Percentiles rank a stretch among this genome's conserved stretches.
phyloP scores from a whole-genome alignment of 2,888 invertebrate genomes.

The Chelonus formosanus region DNA sequence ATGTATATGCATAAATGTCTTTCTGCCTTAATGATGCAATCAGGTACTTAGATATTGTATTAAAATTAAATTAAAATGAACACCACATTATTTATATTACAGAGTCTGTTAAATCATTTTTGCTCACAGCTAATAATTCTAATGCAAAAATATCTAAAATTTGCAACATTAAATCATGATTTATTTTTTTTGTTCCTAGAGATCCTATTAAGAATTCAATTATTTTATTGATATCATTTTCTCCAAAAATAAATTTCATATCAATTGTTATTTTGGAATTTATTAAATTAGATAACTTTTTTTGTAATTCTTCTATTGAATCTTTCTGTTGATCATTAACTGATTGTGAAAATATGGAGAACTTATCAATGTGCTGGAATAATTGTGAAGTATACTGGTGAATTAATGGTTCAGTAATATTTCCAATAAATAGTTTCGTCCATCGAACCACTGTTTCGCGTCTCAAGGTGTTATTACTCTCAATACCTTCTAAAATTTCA shows the following conservation, averaged over 20 bases:
- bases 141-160: constrained; percentile 63
- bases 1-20: constrained; percentile 1
- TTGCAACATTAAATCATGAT: constrained; percentile 66
- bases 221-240: constrained; percentile 57
- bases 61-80: constrained; percentile 6
- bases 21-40: constrained; percentile 35
- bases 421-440: constrained; percentile 64
- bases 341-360: constrained; percentile 39
- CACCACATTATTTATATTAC: constrained; percentile 25
- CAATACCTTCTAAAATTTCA: constrained; percentile 65
- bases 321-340: constrained; percentile 44
- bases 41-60: constrained; percentile 40
- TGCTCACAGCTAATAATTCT: constrained; percentile 54
- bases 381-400: constrained; percentile 43
- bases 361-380: constrained; percentile 38
- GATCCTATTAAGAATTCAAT: constrained; percentile 63
- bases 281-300: constrained; percentile 45
- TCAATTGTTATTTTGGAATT: constrained; percentile 43
- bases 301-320: constrained; percentile 43
- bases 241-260: constrained; percentile 60
- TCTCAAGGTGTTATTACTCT: constrained; percentile 62
- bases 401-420: constrained; percentile 60
- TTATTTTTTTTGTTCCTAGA: constrained; percentile 65
- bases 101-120: constrained; percentile 41
- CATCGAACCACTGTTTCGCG: constrained; percentile 68